Evolutionary conservation across 2,113 vertebrate genomes (phyloP).

Genomic region (Psittacara wagleri): DNA sequence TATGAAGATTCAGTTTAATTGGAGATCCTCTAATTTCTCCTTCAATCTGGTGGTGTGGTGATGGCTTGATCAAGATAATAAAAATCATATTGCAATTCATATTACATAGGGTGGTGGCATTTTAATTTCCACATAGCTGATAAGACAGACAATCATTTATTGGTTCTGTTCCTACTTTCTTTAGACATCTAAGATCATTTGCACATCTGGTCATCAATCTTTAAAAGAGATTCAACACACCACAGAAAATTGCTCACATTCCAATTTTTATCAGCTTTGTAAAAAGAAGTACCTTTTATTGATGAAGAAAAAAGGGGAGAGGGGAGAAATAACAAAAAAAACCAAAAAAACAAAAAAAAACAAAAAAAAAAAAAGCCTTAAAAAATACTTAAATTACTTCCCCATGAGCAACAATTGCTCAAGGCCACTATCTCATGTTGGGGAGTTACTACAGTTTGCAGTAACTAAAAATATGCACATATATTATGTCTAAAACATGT

Average conservation of each 20-base stretch:
- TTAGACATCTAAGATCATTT: background rate
- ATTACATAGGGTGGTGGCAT: background rate
- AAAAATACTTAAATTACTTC: background rate
- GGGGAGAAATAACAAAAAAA: background rate
- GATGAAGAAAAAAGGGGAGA: background rate
- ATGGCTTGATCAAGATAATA: background rate
- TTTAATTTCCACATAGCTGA: background rate
- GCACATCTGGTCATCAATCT: background rate
- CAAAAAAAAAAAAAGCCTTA: no score
- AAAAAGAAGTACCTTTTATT: background rate
- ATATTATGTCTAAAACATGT: background rate
- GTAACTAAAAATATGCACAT: background rate
- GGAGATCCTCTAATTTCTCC: background rate
- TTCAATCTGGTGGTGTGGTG: background rate
- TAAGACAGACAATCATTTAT: background rate
- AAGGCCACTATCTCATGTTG: background rate
- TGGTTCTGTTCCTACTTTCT: background rate
- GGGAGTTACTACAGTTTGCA: background rate
- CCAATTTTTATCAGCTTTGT: background rate
- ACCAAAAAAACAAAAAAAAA: background rate
- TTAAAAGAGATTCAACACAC: background rate
- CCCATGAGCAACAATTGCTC: background rate
- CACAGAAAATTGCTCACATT: background rate
- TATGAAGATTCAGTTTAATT: background rate
- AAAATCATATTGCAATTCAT: background rate